phyloP scores from a whole-genome alignment of 2,113 vertebrate genomes.

The Lampris incognitus region DNA sequence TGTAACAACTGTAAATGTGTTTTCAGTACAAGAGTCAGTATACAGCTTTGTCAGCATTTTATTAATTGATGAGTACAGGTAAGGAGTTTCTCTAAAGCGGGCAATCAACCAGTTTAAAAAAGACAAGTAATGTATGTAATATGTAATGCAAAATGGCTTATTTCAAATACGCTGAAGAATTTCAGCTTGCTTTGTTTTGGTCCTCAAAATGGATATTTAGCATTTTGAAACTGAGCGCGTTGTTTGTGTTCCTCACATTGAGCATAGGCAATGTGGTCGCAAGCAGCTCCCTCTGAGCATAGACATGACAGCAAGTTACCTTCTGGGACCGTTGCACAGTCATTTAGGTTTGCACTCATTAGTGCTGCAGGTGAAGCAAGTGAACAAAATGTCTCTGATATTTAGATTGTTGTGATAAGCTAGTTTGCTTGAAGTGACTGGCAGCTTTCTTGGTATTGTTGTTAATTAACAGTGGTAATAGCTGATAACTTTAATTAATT shows the following conservation, averaged over 20 bases:
- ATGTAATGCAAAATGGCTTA: no score
- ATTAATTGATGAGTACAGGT: background rate
- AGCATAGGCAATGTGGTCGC: no score
- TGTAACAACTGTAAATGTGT: background rate
- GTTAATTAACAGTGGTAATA: background rate
- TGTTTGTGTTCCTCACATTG: no score
- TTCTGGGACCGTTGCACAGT: background rate
- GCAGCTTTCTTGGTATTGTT: background rate
- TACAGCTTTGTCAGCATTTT: background rate
- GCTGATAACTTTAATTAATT: background rate
- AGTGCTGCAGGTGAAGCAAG: background rate
- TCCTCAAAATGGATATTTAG: no score
- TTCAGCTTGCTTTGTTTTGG: no score
- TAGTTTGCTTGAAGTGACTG: background rate
- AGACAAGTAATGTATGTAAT: no score
- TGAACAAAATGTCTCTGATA: conserved; percentile 2
- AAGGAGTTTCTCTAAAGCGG: background rate
- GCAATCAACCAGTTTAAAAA: no score
- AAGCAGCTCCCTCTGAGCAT: background rate
- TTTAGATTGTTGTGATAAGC: conserved; percentile 6
- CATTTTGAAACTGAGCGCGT: no score
- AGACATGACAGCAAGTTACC: background rate
- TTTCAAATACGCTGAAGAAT: no score
- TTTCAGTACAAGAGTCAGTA: background rate
- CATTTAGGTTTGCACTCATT: background rate